Conservation (phyloP, 2,888 invertebrate genomes). For the Lithophane semibrunnea region DNA sequence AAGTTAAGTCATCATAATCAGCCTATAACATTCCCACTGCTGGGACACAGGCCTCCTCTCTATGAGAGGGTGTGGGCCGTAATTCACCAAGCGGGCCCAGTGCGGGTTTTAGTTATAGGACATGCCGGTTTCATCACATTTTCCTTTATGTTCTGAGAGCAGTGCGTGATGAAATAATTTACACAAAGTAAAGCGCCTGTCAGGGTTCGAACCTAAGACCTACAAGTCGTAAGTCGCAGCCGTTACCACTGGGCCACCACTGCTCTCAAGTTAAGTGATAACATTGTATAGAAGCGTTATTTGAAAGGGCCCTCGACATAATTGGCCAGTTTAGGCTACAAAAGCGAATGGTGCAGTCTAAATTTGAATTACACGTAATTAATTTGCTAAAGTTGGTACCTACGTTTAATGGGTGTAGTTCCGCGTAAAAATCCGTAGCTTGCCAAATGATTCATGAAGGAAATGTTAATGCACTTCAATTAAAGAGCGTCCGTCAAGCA, state of each 20-base stretch:
- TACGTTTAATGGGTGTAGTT: background rate
- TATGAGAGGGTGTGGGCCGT: background rate
- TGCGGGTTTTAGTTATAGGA: no score
- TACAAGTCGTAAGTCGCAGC: no score
- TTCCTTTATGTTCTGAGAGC: no score
- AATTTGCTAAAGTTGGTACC: background rate
- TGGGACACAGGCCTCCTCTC: background rate
- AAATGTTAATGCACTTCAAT: conserved; percentile 30
- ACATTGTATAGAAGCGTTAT: background rate
- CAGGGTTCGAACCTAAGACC: no score
- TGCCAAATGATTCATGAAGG: conserved; percentile 18
- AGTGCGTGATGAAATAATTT: no score
- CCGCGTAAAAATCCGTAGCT: background rate
- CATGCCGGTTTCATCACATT: no score
- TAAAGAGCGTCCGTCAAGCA: conserved; percentile 1
- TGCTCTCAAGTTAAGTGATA: no score
- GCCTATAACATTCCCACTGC: background rate
- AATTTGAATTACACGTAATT: background rate
- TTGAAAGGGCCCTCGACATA: background rate
- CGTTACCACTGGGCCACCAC: no score
- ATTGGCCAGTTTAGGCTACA: no score
- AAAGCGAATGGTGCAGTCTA: background rate
- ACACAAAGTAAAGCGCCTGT: no score
- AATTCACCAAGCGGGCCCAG: background rate
- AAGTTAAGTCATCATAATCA: no score